Conservation (phyloP, 35 echinoderm and acorn worm genomes). For the Anneissia japonica region DNA sequence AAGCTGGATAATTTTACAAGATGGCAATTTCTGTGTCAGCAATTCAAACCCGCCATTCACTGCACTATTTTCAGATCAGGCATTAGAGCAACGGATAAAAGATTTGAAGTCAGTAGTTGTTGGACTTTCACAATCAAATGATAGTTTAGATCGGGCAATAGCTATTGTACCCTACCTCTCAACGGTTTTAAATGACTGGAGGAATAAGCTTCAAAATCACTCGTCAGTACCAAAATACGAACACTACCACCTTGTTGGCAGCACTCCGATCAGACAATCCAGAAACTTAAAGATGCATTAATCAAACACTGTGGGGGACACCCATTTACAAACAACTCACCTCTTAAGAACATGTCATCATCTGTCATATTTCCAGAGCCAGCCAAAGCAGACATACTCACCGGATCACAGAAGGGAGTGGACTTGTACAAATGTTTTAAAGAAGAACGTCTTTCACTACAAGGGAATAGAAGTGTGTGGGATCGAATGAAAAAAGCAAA, state of each 20-base stretch:
- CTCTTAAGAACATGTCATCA: conserved; percentile 26
- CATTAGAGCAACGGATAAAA: conserved; percentile 12
- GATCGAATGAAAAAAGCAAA: conserved; percentile 15
- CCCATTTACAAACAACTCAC: conserved; percentile 10
- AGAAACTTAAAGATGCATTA: conserved; percentile 19
- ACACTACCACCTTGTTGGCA: too few species aligned
- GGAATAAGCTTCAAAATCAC: conserved; percentile 5
- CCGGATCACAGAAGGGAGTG: conserved; percentile 9
- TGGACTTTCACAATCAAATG: conserved; percentile 12
- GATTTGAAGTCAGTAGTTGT: conserved; percentile 30
- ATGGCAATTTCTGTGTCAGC: too few species aligned
- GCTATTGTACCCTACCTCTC: conserved; percentile 12
- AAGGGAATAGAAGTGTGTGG: conserved; percentile 12
- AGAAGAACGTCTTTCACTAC: neutral
- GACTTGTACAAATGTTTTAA: conserved; percentile 10
- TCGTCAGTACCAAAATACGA: too few species aligned
- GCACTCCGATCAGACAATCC: conserved; percentile 13
- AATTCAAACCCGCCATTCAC: too few species aligned
- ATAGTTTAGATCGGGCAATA: conserved; percentile 23
- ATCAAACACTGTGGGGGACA: conserved; percentile 17
- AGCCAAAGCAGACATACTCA: conserved; percentile 21
- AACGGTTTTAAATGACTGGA: neutral
- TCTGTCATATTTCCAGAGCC: conserved; percentile 12
- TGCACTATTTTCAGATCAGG: too few species aligned
- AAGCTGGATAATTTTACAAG: too few species aligned